Evolutionary conservation across 2,797 vertebrate genomes (phyloP), one percentile per base, ranked within the genome.

Genomic region (Parauchenoglanis punctatus): DNA sequence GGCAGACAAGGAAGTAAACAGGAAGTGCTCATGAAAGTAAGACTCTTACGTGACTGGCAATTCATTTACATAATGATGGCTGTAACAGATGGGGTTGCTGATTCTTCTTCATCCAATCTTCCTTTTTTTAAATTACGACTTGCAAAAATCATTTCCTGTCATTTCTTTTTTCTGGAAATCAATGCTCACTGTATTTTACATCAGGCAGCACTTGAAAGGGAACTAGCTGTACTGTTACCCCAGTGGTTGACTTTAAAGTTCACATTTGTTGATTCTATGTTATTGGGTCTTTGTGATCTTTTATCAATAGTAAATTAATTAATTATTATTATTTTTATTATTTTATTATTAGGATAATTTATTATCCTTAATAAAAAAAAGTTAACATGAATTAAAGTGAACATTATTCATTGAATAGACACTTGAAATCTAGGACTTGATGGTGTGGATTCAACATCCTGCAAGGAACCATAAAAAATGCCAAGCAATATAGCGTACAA

Each of bases 201-300:
- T 87, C 76, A 88, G 61, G 80, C 63, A 72, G 31, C 54, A 81
- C 67, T 85, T 75, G 82, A 88, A 90, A 78, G 87, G 85, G 88
- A 85, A 87, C 85, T 87, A 91, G 87, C 54, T 59, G 59, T 83
- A 86, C 85, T 91, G 87, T 73, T 81, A 94, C 91, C 81, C 67
- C 52, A 73, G 65, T 91, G 89, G 91, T 92, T 91, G 89, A 91
- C 89, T 91, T 89, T 89, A 91, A 88, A 87, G 90, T 89, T 92
- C 75, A 93, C 90, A 90, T 92, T 91, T 92, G 88, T 91, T 92
- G 70, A 67, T 78, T 68, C 84, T 25, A 46, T 35, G 28, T 80
- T 31, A 1, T 31, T 67, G 7, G 2, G 67, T 73, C 65, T 40
- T 17, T 70, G 52, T 77, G 54, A 65, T 61, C 17, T 35, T 70